Evolutionary conservation across 2,113 vertebrate genomes (phyloP), one percentile per base, ranked within the genome.

Genomic region (Gorsachius goisagi): DNA sequence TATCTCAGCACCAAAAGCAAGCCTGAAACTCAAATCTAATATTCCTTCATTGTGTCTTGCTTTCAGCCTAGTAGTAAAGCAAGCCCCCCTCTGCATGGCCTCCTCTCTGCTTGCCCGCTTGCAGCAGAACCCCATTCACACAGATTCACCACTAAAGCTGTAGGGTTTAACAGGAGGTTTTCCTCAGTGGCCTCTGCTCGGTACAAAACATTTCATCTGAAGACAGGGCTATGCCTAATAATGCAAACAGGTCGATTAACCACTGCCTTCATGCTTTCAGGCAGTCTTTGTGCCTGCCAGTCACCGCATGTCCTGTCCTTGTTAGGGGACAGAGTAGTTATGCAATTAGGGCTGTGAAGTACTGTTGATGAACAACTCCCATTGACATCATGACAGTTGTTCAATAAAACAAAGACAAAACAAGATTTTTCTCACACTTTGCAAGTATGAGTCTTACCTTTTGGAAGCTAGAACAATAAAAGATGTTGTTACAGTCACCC

Each of bases 391-490:
- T 73, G 86, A 93, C 77, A 85, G 80, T 24, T 78, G 64, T 77
- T 90, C 76, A 90, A 91, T 87, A 85, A 90, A 89, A 73, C 53
- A 73, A 90, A 93, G 80, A 82, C 66, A 93, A 78, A 95, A 93
- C 0, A 5, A 88, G 74, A 79, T 69, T 84, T 78, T 96, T 88
- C 62, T 95, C 89, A 85, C 89, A 60, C 67, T 95, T 92, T 50
- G 13, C 49, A 91, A 89, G 53, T 60, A 85, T 72, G 53, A 93
- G 68, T 45, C 68, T 94, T 95, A 95, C 90, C 88, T 96, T 95
- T 91, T 85, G 80, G 62, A 91, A 93, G 44, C 45, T 60, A 45
- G 58, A 96, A 95, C 62, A 91, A 95, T 91, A 91, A 72, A 83
- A 76, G 66, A 62, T 39, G 10, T 88, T 96, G 84, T 84, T 89